Percentiles rank a stretch among this genome's conserved stretches.
Evolutionary conservation across 2,888 invertebrate species (phyloP).

Genomic region (Orchesellides sinensis): DNA sequence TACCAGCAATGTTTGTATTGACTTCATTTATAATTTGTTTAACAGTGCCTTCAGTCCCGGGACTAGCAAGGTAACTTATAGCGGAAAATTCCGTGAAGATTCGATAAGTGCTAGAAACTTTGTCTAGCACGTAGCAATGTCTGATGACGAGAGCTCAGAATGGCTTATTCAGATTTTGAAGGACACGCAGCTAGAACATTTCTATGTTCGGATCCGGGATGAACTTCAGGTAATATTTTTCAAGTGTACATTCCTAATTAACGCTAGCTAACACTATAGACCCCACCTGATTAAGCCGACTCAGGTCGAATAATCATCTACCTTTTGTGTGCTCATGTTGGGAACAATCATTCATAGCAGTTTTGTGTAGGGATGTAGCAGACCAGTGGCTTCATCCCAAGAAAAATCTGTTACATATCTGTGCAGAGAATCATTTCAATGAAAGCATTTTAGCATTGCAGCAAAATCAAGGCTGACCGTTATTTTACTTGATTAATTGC

Average conservation of each 20-base stretch:
- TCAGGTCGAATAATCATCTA: not conserved
- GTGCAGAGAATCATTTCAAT: not conserved
- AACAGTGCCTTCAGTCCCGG: too few relatives aligned
- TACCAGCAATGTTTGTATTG: too few relatives aligned
- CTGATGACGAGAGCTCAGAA: constrained; percentile 82
- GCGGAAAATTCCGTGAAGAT: too few relatives aligned
- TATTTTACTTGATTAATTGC: constrained; percentile 72
- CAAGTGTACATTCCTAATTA: too few relatives aligned
- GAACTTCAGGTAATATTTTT: constrained; percentile 91
- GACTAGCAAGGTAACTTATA: too few relatives aligned
- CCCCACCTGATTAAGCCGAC: constrained; percentile 52
- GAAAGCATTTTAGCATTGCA: not conserved
- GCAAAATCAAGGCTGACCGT: not conserved
- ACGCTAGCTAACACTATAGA: not conserved
- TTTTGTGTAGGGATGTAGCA: constrained; percentile 48
- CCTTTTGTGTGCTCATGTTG: constrained; percentile 47
- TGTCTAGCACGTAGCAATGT: too few relatives aligned
- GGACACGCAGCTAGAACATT: constrained; percentile 95
- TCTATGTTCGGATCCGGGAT: constrained; percentile 92
- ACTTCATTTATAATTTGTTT: too few relatives aligned
- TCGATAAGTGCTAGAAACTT: too few relatives aligned
- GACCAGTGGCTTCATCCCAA: constrained; percentile 26
- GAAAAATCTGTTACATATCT: constrained; percentile 50
- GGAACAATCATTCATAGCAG: constrained; percentile 42
- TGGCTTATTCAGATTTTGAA: constrained; percentile 91